phyloP scores from a whole-genome alignment of 2,797 vertebrate genomes.

The Parauchenoglanis ngamensis region DNA sequence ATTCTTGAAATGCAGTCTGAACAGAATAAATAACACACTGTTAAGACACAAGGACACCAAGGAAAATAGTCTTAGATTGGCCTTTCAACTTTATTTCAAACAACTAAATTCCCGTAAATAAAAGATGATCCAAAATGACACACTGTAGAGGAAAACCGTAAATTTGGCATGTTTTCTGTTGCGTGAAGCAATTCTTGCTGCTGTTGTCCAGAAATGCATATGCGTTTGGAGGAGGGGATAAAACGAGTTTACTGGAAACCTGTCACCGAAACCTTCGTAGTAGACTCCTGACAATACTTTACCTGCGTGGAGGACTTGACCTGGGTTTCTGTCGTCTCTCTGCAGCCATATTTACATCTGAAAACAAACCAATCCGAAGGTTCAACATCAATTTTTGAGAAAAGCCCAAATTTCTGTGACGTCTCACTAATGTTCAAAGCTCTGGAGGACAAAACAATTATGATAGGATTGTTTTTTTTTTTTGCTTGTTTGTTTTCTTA shows the following conservation, averaged over 20 bases:
- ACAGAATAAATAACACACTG: slow-evolving; percentile 57
- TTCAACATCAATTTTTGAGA: slow-evolving; percentile 81
- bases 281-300: slow-evolving; percentile 83
- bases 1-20: slow-evolving; percentile 29
- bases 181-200: not conserved
- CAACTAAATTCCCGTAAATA: slow-evolving; percentile 40
- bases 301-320: slow-evolving; percentile 98
- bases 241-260: slow-evolving; percentile 59
- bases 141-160: not conserved
- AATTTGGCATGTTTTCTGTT: slow-evolving; percentile 15
- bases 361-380: slow-evolving; percentile 99
- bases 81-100: slow-evolving; percentile 74
- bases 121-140: slow-evolving; percentile 40
- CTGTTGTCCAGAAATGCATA: slow-evolving; percentile 25
- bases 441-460: not conserved
- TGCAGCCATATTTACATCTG: slow-evolving; percentile 99
- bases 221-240: slow-evolving; percentile 32
- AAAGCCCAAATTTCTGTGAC: slow-evolving; percentile 1
- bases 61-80: slow-evolving; percentile 62
- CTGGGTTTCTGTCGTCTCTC: slow-evolving; percentile 94
- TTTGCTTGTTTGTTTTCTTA: not conserved
- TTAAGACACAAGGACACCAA: slow-evolving; percentile 71
- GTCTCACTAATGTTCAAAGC: slow-evolving; percentile 1
- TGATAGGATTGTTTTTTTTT: not conserved
- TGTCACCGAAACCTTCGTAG: slow-evolving; percentile 67